Evolutionary conservation across 2,888 invertebrate genomes (phyloP), one percentile per base, ranked within the genome.

Genomic region (Slavum lentiscoides): DNA sequence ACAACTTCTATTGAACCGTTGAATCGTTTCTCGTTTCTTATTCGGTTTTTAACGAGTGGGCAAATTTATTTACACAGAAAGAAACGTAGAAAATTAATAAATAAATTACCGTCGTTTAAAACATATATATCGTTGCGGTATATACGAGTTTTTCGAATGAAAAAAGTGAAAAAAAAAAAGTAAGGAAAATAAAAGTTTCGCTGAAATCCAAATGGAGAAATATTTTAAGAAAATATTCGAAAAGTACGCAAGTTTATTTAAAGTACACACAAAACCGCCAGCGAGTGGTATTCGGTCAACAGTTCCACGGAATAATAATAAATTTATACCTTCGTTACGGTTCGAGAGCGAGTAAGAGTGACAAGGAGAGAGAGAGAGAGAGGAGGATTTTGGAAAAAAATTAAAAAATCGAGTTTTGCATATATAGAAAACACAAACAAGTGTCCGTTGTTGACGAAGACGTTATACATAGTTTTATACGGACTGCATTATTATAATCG

Each of bases 381-480:
- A n/a, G 49, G 17, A 13, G 9, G 19, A 3, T 15, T 49, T 49
- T 15, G 0, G 39, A 5, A 9, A 9, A 6, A 43, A 9, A n/a
- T n/a, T n/a, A 37, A 64, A 61, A 73, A 75, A 75, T 67, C 58
- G 59, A 59, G 23, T 75, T 75, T 67, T 15, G 15, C 58, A 23
- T 43, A 23, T 43, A 17, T 59, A 58, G 39, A 30, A 68, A 76
- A 59, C 23, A 59, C 59, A 67, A 76, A 76, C 75, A 76, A 76
- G 49, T 30, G 30, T 15, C 58, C 49, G 58, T 68, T 68, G 75
- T 76, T 59, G 67, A 76, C 67, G 59, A 68, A 49, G 59, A 43
- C 30, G 49, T 58, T 58, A 49, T 49, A 49, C 15, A 7, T 49
- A 15, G 13, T 9, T 19, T 19, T 23, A 37, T 21, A 58, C 17